Conservation (phyloP, 2,888 invertebrate species). For the Heliconius aoede region DNA sequence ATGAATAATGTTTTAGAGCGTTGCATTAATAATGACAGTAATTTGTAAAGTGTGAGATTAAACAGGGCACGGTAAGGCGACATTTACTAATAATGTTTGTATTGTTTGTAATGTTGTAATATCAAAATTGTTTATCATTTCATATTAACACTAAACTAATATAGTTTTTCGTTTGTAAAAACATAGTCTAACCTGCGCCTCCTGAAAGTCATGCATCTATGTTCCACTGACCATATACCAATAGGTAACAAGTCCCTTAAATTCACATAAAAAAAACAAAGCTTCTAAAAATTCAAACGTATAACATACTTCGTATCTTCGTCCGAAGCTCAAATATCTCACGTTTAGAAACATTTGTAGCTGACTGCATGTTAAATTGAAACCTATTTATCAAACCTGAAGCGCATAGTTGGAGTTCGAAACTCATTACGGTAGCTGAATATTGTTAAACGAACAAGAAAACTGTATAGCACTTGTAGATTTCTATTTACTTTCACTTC, state of each 20-base stretch:
- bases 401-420: conserved; percentile 24
- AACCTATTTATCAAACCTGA: conserved; percentile 37
- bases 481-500: conserved; percentile 13
- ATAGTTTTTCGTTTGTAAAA: background rate
- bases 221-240: too few relatives aligned
- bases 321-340: background rate
- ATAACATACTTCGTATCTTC: background rate
- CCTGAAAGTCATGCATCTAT: too few relatives aligned
- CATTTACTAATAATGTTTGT: conserved; percentile 12
- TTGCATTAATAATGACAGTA: conserved; percentile 33
- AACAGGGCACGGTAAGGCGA: conserved; percentile 6
- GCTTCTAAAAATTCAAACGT: background rate
- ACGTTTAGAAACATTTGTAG: conserved; percentile 34
- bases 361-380: conserved; percentile 33
- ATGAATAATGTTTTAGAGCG: conserved; percentile 32
- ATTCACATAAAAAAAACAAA: background rate
- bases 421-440: conserved; percentile 32
- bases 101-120: conserved; percentile 3
- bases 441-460: conserved; percentile 38
- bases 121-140: background rate
- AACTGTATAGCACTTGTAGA: conserved; percentile 22
- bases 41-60: conserved; percentile 25
- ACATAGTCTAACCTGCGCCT: too few relatives aligned
- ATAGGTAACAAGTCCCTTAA: background rate
- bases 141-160: background rate